A percentile compares a stretch with the other conserved stretches of the same genome.
These are phyloP conservation scores for Nothoprocta perdicaria DNA, from an alignment of 2,113 vertebrate species.

Conservation along the genomic window DNA sequence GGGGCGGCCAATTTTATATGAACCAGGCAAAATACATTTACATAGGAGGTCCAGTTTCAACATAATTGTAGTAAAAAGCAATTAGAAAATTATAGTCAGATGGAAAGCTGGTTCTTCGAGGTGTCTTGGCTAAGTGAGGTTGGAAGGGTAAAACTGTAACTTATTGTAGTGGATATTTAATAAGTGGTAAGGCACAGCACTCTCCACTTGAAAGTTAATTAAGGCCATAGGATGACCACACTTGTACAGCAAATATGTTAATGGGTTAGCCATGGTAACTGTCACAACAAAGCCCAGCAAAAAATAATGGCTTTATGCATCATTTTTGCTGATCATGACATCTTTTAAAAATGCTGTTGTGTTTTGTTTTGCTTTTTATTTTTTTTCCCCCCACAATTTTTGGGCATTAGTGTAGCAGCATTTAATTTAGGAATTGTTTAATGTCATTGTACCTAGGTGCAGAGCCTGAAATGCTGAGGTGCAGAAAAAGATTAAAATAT, in stretches of 20 bases:
- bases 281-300: slow-evolving; percentile 73
- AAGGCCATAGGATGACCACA: slow-evolving; percentile 73
- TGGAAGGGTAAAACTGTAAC: slow-evolving; percentile 74
- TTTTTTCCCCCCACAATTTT: slow-evolving; percentile 26
- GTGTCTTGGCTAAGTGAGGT: slow-evolving; percentile 77
- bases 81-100: slow-evolving; percentile 69
- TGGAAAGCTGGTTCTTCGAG: slow-evolving; percentile 65
- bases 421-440: slow-evolving; percentile 22
- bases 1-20: slow-evolving; percentile 65
- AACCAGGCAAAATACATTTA: slow-evolving; percentile 72
- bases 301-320: slow-evolving; percentile 69
- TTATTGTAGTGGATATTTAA: slow-evolving; percentile 77
- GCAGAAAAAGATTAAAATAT: neutral
- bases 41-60: slow-evolving; percentile 67
- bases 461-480: neutral
- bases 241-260: slow-evolving; percentile 77
- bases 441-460: neutral
- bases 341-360: neutral
- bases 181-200: slow-evolving; percentile 79
- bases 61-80: slow-evolving; percentile 73
- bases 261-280: slow-evolving; percentile 76
- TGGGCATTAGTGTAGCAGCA: neutral
- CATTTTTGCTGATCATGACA: slow-evolving; percentile 43
- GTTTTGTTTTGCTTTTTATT: neutral
- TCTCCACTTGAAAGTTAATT: slow-evolving; percentile 81